Conservation (phyloP, 2,888 invertebrate genomes). For the Teleiodes luculella region DNA sequence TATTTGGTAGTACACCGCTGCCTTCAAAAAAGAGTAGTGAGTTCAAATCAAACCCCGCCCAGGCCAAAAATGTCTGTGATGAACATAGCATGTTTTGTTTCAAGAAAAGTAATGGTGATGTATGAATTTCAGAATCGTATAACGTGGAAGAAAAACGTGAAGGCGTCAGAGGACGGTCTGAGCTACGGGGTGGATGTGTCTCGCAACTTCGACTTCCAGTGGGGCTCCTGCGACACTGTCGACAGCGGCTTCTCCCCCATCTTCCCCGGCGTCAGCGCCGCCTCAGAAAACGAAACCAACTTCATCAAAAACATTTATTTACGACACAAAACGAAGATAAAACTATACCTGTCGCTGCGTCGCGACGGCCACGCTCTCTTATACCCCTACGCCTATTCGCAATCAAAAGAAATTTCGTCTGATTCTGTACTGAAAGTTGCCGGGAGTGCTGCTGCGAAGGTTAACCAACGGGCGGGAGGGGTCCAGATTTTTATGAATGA, state of each 20-base stretch:
- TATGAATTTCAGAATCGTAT: constrained; percentile 26
- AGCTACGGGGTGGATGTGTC: constrained; percentile 58
- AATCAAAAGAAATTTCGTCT: constrained; percentile 21
- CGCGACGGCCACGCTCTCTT: constrained; percentile 82
- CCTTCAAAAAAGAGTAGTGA: no score
- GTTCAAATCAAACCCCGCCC: no score
- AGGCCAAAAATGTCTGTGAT: no score
- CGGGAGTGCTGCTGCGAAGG: constrained; percentile 41
- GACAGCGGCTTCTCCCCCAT: constrained; percentile 40
- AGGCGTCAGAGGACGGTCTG: constrained; percentile 29
- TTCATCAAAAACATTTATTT: constrained; percentile 77
- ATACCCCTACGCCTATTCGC: constrained; percentile 80
- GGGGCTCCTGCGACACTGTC: constrained; percentile 40
- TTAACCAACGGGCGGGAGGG: constrained; percentile 51
- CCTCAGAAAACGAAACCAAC: constrained; percentile 82
- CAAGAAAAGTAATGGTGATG: neutral
- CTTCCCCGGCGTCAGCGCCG: constrained; percentile 78
- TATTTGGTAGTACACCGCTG: no score
- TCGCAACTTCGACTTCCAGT: constrained; percentile 57
- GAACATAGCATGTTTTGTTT: no score
- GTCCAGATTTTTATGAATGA: constrained; percentile 49
- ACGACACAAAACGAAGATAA: constrained; percentile 63
- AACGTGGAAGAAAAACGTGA: constrained; percentile 56
- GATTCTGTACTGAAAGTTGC: constrained; percentile 36
- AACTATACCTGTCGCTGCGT: constrained; percentile 85